Evolutionary conservation across 2,888 invertebrate genomes (phyloP).

Genomic region (Patella depressa): DNA sequence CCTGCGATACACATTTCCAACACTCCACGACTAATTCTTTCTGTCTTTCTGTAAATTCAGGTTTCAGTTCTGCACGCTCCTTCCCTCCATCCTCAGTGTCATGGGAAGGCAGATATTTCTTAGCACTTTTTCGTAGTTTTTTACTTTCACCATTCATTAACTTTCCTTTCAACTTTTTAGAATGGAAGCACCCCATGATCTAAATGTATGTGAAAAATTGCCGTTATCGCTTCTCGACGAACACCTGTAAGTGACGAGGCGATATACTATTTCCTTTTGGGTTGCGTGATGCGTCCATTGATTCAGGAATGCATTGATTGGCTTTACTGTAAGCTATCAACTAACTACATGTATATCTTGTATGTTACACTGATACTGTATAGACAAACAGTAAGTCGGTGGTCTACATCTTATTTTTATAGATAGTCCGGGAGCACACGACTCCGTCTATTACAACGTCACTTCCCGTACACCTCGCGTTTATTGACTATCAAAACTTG

Average conservation of each 20-base stretch:
- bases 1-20: slow-evolving; percentile 55
- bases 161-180: slow-evolving; percentile 42
- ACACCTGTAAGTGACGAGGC: not conserved
- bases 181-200: slow-evolving; percentile 46
- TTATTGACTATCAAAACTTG: too few relatives aligned
- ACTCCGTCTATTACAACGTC: too few relatives aligned
- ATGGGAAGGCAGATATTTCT: slow-evolving; percentile 34
- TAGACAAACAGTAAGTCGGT: too few relatives aligned
- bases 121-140: not conserved
- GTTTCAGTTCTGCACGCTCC: slow-evolving; percentile 32
- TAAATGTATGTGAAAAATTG: not conserved
- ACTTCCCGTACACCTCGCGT: too few relatives aligned
- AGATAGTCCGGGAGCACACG: too few relatives aligned
- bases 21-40: slow-evolving; percentile 52
- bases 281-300: not conserved
- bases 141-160: slow-evolving; percentile 29
- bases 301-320: not conserved
- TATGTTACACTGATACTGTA: too few relatives aligned
- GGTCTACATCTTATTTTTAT: too few relatives aligned
- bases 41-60: slow-evolving; percentile 53
- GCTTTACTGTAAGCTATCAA: not conserved
- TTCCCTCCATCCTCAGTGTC: slow-evolving; percentile 34
- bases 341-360: too few relatives aligned
- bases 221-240: not conserved
- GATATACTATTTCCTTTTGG: not conserved